phyloP scores from a whole-genome alignment of 2,113 vertebrate species.

The Epinephelus fuscoguttatus region DNA sequence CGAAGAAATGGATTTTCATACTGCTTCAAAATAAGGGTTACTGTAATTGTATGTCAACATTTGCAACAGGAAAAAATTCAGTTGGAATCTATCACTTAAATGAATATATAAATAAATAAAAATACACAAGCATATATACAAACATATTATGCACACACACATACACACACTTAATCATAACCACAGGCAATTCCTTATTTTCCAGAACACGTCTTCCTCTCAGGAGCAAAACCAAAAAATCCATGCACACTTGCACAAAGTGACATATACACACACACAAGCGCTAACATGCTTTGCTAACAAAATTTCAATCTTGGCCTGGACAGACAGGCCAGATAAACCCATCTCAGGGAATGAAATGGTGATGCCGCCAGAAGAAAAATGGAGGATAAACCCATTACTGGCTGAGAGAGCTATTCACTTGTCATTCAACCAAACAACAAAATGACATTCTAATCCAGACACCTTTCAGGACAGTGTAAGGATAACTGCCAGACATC shows the following conservation, averaged over 20 bases:
- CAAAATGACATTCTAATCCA: conserved; percentile 71
- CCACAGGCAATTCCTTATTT: conserved; percentile 60
- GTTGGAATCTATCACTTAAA: conserved; percentile 5
- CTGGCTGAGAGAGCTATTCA: conserved; percentile 61
- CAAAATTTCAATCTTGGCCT: conserved; percentile 61
- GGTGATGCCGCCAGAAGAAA: conserved; percentile 57
- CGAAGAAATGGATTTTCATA: not conserved
- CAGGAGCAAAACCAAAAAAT: conserved; percentile 44
- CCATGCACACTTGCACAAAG: not conserved
- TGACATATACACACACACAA: not conserved
- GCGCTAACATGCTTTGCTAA: conserved; percentile 34
- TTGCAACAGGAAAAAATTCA: conserved; percentile 15
- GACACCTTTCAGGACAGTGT: conserved; percentile 54
- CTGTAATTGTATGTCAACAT: conserved; percentile 6
- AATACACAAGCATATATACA: not conserved
- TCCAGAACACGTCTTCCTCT: conserved; percentile 35
- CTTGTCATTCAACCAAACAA: conserved; percentile 71
- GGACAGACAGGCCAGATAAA: conserved; percentile 73
- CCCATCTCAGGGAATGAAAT: conserved; percentile 66
- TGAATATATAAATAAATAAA: conserved; percentile 33
- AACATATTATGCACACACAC: not conserved
- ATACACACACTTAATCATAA: conserved; percentile 44
- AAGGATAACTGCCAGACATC: conserved; percentile 38
- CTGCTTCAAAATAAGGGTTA: conserved; percentile 1
- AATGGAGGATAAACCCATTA: conserved; percentile 68